Evolutionary conservation across 2,888 invertebrate genomes (phyloP).

Genomic region (Latrodectus hesperus): DNA sequence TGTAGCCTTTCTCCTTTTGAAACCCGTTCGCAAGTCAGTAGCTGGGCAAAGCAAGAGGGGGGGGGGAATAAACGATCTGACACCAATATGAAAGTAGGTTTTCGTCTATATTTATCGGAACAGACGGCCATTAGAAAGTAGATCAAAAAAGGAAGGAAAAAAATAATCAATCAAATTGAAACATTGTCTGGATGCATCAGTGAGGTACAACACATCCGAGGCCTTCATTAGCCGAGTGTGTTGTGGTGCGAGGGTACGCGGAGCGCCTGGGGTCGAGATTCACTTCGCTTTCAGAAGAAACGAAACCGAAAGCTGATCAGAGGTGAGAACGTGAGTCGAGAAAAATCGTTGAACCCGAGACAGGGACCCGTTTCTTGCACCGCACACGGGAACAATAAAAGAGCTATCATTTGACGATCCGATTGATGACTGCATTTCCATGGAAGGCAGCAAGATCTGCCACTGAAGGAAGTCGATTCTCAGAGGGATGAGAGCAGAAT

Average conservation of each 20-base stretch:
- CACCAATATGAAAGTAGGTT: slow-evolving; percentile 56
- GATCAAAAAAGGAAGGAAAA: slow-evolving; percentile 27
- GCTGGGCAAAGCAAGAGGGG: slow-evolving; percentile 17
- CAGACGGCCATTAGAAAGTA: slow-evolving; percentile 46
- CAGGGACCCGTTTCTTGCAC: background rate
- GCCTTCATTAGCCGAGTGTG: background rate
- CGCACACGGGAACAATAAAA: background rate
- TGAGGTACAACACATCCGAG: background rate
- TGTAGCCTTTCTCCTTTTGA: slow-evolving; percentile 1
- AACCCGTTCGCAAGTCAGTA: slow-evolving; percentile 49
- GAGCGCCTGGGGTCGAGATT: slow-evolving; percentile 19
- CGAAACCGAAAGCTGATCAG: slow-evolving; percentile 52
- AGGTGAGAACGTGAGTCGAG: slow-evolving; percentile 24
- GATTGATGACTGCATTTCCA: background rate
- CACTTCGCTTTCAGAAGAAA: slow-evolving; percentile 19
- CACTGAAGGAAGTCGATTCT: too few relatives aligned
- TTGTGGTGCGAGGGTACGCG: slow-evolving; percentile 24
- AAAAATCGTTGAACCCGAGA: slow-evolving; percentile 56
- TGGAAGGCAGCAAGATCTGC: too few relatives aligned
- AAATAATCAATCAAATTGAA: slow-evolving; percentile 37
- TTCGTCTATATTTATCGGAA: slow-evolving; percentile 36
- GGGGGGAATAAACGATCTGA: slow-evolving; percentile 44
- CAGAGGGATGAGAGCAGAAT: too few relatives aligned
- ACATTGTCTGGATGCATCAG: slow-evolving; percentile 31
- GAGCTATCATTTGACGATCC: background rate